phyloP scores from a whole-genome alignment of 2,113 vertebrate genomes.

The Petaurus breviceps region DNA sequence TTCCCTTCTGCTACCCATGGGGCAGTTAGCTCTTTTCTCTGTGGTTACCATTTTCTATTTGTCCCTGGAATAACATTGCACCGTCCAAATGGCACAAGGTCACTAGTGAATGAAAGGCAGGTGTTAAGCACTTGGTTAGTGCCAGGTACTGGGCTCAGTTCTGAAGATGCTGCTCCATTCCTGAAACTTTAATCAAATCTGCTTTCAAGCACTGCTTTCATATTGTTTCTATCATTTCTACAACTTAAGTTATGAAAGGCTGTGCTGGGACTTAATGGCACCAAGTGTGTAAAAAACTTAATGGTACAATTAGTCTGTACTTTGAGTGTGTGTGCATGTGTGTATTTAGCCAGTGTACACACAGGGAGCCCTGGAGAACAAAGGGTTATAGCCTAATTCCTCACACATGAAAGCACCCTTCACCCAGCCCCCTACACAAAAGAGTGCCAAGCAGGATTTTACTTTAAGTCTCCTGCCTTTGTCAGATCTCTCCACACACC shows the following conservation, averaged over 20 bases:
- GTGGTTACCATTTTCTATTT: not conserved
- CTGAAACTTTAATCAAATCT: not conserved
- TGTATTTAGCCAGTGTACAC: not conserved
- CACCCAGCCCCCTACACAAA: not conserved
- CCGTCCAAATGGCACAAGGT: not conserved
- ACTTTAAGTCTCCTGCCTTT: not conserved
- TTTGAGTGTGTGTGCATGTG: not conserved
- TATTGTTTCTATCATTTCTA: not conserved
- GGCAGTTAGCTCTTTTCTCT: not conserved
- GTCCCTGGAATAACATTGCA: too few relatives aligned
- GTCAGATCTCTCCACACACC: conserved; percentile 5
- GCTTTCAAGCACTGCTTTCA: not conserved
- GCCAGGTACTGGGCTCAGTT: not conserved
- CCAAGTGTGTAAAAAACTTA: not conserved
- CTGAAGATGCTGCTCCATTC: not conserved
- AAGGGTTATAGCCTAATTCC: not conserved
- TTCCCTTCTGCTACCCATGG: not conserved
- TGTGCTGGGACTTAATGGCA: not conserved
- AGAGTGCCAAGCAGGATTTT: not conserved
- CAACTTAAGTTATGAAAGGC: not conserved
- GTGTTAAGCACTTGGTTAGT: not conserved
- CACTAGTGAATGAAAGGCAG: not conserved
- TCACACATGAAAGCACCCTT: not conserved
- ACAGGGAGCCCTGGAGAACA: not conserved
- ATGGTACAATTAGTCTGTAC: not conserved